phyloP scores from a whole-genome alignment of 2,888 invertebrate genomes.

The Parascotia fuliginaria region DNA sequence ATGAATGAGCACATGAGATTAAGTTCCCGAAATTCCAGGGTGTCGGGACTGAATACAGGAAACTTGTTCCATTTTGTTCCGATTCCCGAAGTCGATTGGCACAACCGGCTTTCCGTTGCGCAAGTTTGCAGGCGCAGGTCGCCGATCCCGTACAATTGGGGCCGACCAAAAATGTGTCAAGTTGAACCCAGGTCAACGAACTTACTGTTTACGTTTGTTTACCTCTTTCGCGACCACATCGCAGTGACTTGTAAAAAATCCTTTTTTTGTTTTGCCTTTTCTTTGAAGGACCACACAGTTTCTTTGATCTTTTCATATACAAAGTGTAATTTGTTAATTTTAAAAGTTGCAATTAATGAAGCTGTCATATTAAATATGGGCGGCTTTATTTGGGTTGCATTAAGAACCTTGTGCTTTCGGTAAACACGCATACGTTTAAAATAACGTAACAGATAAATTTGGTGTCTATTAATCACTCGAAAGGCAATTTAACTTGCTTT shows the following conservation, averaged over 20 bases:
- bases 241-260: conserved; percentile 38
- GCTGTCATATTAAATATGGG: conserved; percentile 23
- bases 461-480: conserved; percentile 11
- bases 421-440: conserved; percentile 9
- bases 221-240: conserved; percentile 62
- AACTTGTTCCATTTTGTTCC: conserved; percentile 47
- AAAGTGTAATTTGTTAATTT: conserved; percentile 35
- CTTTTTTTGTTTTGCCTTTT: conserved; percentile 18
- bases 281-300: conserved; percentile 30
- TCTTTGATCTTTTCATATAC: conserved; percentile 38
- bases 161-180: conserved; percentile 83
- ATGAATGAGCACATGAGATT: conserved; percentile 15
- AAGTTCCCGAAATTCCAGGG: conserved; percentile 13
- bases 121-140: conserved; percentile 69
- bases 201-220: conserved; percentile 74
- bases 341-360: conserved; percentile 28
- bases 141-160: conserved; percentile 78
- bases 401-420: conserved; percentile 17
- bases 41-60: conserved; percentile 22
- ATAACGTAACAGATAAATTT: conserved; percentile 11
- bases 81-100: conserved; percentile 59
- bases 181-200: conserved; percentile 81
- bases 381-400: conserved; percentile 27
- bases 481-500: conserved; percentile 5
- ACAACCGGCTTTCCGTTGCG: conserved; percentile 75